Evolutionary conservation across 2,113 vertebrate species (phyloP).

Genomic region (Illadopsis cleaveri): DNA sequence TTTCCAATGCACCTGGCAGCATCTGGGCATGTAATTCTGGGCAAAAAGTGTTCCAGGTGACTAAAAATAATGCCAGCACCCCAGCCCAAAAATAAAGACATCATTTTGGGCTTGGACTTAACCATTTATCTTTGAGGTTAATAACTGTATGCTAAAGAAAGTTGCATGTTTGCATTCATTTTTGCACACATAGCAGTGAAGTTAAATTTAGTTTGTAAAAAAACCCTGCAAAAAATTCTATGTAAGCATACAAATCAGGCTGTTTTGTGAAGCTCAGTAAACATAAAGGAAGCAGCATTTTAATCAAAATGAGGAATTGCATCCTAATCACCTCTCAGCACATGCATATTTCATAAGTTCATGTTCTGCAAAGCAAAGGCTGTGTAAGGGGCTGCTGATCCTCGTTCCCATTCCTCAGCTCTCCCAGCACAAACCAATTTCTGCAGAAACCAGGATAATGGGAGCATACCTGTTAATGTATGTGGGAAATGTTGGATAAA

Average conservation of each 20-base stretch:
- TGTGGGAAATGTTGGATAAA: background rate
- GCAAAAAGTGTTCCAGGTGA: background rate
- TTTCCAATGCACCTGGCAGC: background rate
- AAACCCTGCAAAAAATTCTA: background rate
- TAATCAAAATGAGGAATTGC: constrained; percentile 21
- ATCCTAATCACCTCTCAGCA: background rate
- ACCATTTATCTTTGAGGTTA: background rate
- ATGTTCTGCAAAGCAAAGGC: background rate
- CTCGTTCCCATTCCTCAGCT: background rate
- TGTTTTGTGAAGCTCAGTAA: background rate
- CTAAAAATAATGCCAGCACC: background rate
- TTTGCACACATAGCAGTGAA: background rate
- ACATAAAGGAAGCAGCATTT: background rate
- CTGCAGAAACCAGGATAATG: background rate
- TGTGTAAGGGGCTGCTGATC: background rate
- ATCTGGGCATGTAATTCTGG: background rate
- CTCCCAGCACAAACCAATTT: background rate
- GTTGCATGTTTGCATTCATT: background rate
- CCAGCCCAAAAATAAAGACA: background rate
- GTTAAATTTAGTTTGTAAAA: background rate
- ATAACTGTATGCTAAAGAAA: background rate
- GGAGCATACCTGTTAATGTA: background rate
- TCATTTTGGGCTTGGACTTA: background rate
- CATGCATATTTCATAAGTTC: constrained; percentile 20
- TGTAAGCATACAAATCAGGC: background rate